Base-by-base conservation (phyloP, 2,888 invertebrate species). In the Heteromyza rotundicornis region DNA sequence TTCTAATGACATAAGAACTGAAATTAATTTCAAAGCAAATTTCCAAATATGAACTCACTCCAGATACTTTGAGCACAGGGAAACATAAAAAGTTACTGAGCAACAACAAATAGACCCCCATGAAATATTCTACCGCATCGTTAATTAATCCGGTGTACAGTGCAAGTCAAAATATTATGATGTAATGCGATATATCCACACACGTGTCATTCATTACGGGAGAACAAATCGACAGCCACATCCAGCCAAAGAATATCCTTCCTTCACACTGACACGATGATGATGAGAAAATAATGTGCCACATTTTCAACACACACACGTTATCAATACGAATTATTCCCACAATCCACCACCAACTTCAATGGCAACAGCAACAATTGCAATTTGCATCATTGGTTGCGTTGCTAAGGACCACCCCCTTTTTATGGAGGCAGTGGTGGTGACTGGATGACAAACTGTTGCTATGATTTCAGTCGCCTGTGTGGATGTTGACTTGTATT, bases 151-250 rank as follows among this genome's bases (percentile, higher is more conserved):
- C 64, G 70, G 20, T 16, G 36, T 70, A 58, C 69, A 71, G 71
- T 68, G 67, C 58, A 71, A 75, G 75, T 78, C 79, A 79, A 76
- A 78, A 78, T 78, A 79, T 79, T 78, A 68, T 78, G 78, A 75
- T 76, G n/a, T n/a, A n/a, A 78, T 72, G 66, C 56, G 76, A 78
- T 75, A 77, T 58, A 61, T 59, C 44, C 7, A 49, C 65, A 59
- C 7, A 32, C 32, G 32, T 32, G 12, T 5, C 32, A 12, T 32
- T 8, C 32, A 32, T 32, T 32, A 32, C 32, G 32, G 32, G 7
- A 5, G 5, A 32, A 32, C 12, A n/a, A 8, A n/a, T 40, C 3
- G 40, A 40, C 16, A 14, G 40, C 40, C 10, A 40, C 12, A 7
- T 3, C n/a, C n/a, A n/a, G n/a, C n/a, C n/a, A n/a, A n/a, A n/a